Conservation (phyloP, 2,797 vertebrate species). For the Eulemur coronatus region DNA sequence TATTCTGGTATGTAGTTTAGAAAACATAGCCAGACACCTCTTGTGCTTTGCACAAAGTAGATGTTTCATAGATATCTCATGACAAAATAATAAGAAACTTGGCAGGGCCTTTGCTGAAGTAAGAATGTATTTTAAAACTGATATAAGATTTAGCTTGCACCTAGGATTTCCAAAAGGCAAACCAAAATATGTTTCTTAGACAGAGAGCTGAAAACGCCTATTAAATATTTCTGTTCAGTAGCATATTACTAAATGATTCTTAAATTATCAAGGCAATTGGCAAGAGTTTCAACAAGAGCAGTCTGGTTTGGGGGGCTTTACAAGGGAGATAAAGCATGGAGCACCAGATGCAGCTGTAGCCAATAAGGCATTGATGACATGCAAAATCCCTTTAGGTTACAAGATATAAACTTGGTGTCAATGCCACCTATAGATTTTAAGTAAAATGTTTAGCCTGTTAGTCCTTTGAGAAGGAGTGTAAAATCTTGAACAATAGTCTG, state of each 20-base stretch:
- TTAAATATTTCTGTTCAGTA: background rate
- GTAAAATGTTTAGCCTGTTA: background rate
- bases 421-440: background rate
- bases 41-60: background rate
- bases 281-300: background rate
- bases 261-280: background rate
- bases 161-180: background rate
- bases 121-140: background rate
- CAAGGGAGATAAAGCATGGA: background rate
- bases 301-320: background rate
- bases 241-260: background rate
- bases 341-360: background rate
- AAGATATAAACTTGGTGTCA: background rate
- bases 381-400: background rate
- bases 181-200: background rate
- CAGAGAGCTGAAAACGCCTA: background rate
- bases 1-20: background rate
- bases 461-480: background rate
- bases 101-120: background rate
- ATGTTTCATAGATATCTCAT: background rate
- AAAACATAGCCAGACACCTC: background rate
- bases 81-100: background rate
- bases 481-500: background rate
- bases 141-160: background rate
- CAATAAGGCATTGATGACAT: background rate